These are phyloP conservation scores for Falco biarmicus DNA, from an alignment of 2,797 vertebrate species.

Conservation along the genomic window DNA sequence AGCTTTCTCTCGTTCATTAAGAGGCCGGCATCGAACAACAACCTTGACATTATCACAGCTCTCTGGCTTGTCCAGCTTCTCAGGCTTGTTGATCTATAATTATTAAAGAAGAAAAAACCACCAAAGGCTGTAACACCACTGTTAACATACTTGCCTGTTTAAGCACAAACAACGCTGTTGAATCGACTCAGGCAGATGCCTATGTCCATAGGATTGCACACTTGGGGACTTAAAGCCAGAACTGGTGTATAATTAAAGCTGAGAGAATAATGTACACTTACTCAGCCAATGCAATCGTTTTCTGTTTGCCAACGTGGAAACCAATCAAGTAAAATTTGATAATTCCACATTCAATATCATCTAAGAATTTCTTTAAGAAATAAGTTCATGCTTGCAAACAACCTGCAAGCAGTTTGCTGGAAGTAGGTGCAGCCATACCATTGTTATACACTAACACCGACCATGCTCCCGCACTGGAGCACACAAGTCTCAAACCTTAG, in stretches of 20 bases:
- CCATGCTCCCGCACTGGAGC: rapidly evolving
- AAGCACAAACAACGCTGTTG: rapidly evolving
- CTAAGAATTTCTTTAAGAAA: background rate
- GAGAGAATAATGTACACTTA: rapidly evolving
- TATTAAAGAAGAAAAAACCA: background rate
- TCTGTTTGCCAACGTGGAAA: rapidly evolving
- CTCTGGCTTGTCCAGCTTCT: conserved; percentile 87
- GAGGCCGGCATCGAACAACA: conserved; percentile 94
- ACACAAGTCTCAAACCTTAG: background rate
- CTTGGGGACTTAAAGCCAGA: background rate
- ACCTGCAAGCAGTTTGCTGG: background rate
- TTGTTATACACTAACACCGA: background rate
- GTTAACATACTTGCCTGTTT: background rate
- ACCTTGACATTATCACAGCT: conserved; percentile 96
- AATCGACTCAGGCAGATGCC: background rate
- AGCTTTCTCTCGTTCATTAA: conserved; percentile 92
- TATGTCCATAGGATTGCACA: rapidly evolving
- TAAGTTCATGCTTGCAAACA: background rate
- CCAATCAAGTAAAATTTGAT: rapidly evolving
- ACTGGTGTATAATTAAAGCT: background rate
- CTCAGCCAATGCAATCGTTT: background rate
- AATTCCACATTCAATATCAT: background rate
- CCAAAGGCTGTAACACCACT: background rate
- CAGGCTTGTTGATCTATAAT: conserved; percentile 86
- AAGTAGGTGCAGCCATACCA: rapidly evolving